A percentile compares a stretch with the other conserved stretches of the same genome.
Conservation (phyloP, 1,140 invertebrate species). For the Saccostrea glomerata region DNA sequence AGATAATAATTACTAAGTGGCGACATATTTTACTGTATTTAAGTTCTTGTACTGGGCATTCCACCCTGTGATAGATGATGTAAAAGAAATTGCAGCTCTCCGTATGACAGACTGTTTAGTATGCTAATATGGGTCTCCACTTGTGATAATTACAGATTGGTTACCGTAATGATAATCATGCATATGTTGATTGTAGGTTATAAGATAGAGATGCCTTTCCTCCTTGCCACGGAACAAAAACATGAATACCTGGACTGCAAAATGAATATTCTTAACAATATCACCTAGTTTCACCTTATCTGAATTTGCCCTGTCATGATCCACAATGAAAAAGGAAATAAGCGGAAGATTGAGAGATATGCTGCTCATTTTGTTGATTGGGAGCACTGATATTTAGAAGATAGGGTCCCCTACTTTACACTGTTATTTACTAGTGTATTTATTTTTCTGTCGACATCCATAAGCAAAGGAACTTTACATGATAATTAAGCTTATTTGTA, state of each 20-base stretch:
- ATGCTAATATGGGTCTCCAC: not conserved
- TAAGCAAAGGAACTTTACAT: not conserved
- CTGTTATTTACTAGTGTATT: not conserved
- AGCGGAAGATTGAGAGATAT: not conserved
- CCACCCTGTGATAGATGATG: not conserved
- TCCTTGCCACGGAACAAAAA: not conserved
- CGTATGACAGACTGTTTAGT: not conserved
- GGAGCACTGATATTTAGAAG: not conserved
- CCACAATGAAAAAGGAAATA: not conserved
- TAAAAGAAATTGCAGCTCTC: not conserved
- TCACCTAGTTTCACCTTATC: not conserved
- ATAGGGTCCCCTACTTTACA: not conserved
- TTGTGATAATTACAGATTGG: constrained; percentile 28
- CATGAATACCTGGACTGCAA: not conserved
- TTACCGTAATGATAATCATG: constrained; percentile 10
- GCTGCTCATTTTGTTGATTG: not conserved
- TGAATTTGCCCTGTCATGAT: not conserved
- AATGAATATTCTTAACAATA: not conserved
- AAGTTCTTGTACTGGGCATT: not conserved
- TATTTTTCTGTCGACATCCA: not conserved
- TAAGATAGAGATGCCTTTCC: not conserved
- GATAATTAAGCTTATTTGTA: not conserved
- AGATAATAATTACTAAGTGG: not conserved
- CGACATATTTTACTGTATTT: not conserved
- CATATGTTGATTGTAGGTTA: constrained; percentile 21